Conservation (phyloP, 2,113 vertebrate genomes). For the Etheostoma spectabile region DNA sequence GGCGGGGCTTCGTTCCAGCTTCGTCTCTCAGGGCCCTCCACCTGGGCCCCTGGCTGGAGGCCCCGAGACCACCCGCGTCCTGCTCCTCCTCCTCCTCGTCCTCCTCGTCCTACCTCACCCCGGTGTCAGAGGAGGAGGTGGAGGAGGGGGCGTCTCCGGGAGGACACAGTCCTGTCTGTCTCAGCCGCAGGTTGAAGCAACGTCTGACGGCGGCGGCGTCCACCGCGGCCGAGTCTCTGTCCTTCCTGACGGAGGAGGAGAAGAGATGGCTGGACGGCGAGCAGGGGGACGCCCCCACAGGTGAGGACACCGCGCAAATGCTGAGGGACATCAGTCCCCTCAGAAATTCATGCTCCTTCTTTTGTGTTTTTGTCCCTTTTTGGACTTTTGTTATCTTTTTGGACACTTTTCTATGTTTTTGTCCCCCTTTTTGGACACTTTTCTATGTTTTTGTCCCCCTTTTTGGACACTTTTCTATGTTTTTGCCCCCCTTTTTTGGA, state of each 20-base stretch:
- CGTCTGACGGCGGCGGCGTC: neutral
- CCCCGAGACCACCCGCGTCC: conserved; percentile 1
- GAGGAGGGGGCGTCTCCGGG: neutral
- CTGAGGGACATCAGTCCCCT: too few relatives aligned
- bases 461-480: too few relatives aligned
- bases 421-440: too few relatives aligned
- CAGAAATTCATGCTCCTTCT: too few relatives aligned
- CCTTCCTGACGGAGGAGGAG: conserved; percentile 69
- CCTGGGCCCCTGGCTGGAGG: conserved; percentile 44
- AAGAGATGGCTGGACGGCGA: conserved; percentile 59
- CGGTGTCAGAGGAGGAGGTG: conserved; percentile 24
- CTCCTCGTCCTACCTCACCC: conserved; percentile 23
- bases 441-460: too few relatives aligned
- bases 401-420: too few relatives aligned
- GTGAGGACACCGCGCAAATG: neutral
- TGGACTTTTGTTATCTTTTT: too few relatives aligned
- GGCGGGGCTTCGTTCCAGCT: conserved; percentile 31
- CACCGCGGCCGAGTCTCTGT: conserved; percentile 26
- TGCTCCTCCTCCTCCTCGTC: conserved; percentile 9
- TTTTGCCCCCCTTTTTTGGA: too few relatives aligned
- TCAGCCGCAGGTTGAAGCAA: neutral
- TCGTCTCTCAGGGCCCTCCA: conserved; percentile 42
- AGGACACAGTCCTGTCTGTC: neutral
- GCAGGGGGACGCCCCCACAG: conserved; percentile 10
- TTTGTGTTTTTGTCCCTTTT: too few relatives aligned